phyloP scores from a whole-genome alignment of 1,140 invertebrate genomes.

The Magallana angulata region DNA sequence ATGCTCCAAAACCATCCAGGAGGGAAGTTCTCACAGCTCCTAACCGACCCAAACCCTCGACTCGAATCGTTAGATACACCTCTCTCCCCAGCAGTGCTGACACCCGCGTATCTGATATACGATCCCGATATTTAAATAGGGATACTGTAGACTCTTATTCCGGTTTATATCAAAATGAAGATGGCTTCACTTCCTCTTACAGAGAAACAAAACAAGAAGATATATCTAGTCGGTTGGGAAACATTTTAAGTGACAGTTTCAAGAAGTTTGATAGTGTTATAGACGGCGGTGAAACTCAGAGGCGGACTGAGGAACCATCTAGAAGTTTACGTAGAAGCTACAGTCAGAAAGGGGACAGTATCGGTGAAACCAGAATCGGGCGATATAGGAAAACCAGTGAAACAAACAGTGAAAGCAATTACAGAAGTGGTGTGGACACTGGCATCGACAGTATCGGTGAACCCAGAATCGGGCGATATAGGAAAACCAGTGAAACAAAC shows the following conservation, averaged over 20 bases:
- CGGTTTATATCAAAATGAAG: background rate
- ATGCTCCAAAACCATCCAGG: conserved; percentile 21
- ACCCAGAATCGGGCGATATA: background rate
- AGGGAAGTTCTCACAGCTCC: background rate
- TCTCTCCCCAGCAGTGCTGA: background rate
- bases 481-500: background rate
- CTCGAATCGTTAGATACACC: background rate
- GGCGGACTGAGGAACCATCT: background rate
- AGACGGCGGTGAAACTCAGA: background rate
- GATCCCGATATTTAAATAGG: background rate
- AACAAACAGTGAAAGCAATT: background rate
- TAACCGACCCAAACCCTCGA: background rate
- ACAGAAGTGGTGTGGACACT: background rate
- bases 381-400: background rate
- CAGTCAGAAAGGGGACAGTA: conserved; percentile 1
- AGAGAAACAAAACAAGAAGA: background rate
- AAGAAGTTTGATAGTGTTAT: conserved; percentile 45
- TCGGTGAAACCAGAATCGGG: background rate
- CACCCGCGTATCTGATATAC: background rate
- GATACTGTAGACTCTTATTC: background rate
- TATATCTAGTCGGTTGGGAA: conserved; percentile 30
- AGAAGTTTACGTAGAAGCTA: background rate
- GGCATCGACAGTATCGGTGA: background rate
- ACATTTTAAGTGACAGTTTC: conserved; percentile 49
- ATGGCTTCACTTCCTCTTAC: background rate